phyloP scores from a whole-genome alignment of 2,113 vertebrate species.

The Neolamprologus sp. region DNA sequence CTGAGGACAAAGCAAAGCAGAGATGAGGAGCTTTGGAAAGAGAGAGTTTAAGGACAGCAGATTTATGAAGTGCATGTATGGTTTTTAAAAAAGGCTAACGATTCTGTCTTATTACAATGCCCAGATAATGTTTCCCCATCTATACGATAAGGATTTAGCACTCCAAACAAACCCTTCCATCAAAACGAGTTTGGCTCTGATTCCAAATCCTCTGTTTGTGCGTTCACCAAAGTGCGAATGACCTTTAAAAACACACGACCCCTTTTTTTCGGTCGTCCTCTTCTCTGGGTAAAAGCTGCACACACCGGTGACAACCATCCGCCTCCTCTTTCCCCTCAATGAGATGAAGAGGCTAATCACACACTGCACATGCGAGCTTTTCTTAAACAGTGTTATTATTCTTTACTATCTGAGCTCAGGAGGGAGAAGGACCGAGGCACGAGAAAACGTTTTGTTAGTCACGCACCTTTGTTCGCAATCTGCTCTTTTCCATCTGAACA shows the following conservation, averaged over 20 bases:
- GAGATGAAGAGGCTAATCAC: not conserved
- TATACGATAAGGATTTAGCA: accelerated
- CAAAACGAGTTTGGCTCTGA: not conserved
- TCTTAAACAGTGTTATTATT: not conserved
- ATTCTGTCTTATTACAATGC: not conserved
- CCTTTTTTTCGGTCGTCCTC: accelerated
- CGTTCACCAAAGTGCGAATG: not conserved
- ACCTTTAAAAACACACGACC: not conserved
- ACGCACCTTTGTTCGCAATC: not conserved
- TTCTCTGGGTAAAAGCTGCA: accelerated
- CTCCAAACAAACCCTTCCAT: not conserved
- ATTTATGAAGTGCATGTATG: not conserved
- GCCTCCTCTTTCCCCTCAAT: not conserved
- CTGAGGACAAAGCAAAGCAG: not conserved
- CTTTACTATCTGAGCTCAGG: not conserved
- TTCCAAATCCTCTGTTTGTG: accelerated
- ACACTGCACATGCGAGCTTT: not conserved
- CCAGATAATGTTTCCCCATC: not conserved
- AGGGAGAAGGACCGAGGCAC: not conserved
- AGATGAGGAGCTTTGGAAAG: not conserved
- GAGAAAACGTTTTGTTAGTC: not conserved
- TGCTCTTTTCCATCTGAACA: not conserved
- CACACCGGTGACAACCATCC: not conserved
- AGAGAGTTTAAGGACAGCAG: not conserved
- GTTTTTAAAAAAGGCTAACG: accelerated